Evolutionary conservation across 2,888 invertebrate genomes (phyloP).

Genomic region (Plagodis dolabraria): DNA sequence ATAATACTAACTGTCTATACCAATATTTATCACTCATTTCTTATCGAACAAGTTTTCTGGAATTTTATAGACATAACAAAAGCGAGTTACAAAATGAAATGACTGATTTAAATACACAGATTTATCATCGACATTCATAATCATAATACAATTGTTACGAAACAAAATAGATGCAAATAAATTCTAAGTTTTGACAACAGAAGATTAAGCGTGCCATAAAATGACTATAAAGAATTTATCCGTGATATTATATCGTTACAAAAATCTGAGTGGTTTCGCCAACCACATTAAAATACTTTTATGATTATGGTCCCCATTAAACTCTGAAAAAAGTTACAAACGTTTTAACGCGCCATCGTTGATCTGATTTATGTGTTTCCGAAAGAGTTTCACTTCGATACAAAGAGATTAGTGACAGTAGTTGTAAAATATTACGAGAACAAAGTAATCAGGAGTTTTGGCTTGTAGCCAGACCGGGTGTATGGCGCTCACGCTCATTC

Average conservation of each 20-base stretch:
- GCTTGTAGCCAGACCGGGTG: conserved; percentile 53
- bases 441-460: conserved; percentile 64
- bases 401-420: conserved; percentile 44
- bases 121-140: conserved; percentile 25
- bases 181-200: conserved; percentile 39
- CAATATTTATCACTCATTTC: conserved; percentile 9
- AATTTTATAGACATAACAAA: conserved; percentile 14
- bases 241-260: conserved; percentile 38
- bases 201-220: conserved; percentile 38
- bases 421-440: conserved; percentile 62
- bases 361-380: conserved; percentile 58
- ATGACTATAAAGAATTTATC: conserved; percentile 35
- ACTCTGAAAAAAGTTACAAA: conserved; percentile 45
- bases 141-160: conserved; percentile 26
- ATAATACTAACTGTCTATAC: conserved; percentile 10
- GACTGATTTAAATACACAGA: conserved; percentile 21
- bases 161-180: conserved; percentile 32
- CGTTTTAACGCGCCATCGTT: conserved; percentile 49
- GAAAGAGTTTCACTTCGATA: conserved; percentile 51
- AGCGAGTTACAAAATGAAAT: conserved; percentile 15
- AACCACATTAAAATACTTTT: conserved; percentile 53
- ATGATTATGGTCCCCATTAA: conserved; percentile 48
- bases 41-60: conserved; percentile 14
- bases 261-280: conserved; percentile 42
- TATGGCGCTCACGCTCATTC: conserved; percentile 51